Conservation (phyloP, 2,888 invertebrate genomes). For the Plebejus anna region DNA sequence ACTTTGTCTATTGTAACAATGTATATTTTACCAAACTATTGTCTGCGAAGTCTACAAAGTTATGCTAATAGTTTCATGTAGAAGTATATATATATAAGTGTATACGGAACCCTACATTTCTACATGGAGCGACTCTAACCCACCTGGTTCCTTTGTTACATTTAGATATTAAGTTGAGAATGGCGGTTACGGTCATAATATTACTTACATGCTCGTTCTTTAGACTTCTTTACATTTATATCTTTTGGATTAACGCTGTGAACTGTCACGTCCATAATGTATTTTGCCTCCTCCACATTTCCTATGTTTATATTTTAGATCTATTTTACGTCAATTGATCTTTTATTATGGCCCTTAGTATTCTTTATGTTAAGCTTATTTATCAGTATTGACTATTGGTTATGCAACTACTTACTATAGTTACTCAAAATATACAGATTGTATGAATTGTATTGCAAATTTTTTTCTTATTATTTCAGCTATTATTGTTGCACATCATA, state of each 20-base stretch:
- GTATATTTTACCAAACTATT: slow-evolving; percentile 17
- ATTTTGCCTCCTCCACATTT: slow-evolving; percentile 13
- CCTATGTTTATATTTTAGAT: slow-evolving; percentile 32
- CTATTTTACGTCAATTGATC: slow-evolving; percentile 29
- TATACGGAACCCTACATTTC: not conserved
- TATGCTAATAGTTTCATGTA: slow-evolving; percentile 13
- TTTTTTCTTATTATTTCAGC: too few species aligned
- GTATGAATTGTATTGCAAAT: not conserved
- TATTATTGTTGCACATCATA: too few species aligned
- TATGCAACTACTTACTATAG: not conserved
- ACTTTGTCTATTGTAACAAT: slow-evolving; percentile 14
- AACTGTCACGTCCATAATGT: slow-evolving; percentile 43
- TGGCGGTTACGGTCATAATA: slow-evolving; percentile 70
- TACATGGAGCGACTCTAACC: not conserved
- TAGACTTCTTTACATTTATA: slow-evolving; percentile 60
- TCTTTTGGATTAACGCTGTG: slow-evolving; percentile 48
- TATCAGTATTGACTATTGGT: not conserved
- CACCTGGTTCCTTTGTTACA: slow-evolving; percentile 50
- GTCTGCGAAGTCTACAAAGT: slow-evolving; percentile 1
- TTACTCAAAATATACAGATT: not conserved
- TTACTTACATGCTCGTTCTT: slow-evolving; percentile 58
- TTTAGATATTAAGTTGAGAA: slow-evolving; percentile 67
- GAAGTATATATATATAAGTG: too few species aligned
- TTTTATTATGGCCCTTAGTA: not conserved
- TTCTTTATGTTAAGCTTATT: not conserved